Conservation (phyloP, 2,888 invertebrate genomes). For the Leptopilina drosophilae region DNA sequence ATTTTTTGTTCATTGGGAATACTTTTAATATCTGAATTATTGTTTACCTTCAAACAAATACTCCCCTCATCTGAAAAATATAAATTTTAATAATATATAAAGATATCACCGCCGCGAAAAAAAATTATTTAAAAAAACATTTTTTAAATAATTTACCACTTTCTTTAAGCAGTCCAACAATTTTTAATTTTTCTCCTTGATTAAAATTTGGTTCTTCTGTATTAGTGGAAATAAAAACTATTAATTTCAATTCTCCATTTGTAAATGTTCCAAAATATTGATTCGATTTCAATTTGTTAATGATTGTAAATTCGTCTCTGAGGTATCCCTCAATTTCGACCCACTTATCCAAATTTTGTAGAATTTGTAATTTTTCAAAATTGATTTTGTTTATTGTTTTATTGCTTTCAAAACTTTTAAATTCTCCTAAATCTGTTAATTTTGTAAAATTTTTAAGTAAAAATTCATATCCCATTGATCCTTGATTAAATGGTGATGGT, state of each 20-base stretch:
- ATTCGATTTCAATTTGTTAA: background rate
- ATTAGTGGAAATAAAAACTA: background rate
- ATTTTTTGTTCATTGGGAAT: no score
- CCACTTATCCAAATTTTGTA: background rate
- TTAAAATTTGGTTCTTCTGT: background rate
- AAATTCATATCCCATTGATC: background rate
- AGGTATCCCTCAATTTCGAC: background rate
- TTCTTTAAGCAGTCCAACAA: background rate
- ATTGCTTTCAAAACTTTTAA: background rate
- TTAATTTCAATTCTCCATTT: background rate
- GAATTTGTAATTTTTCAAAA: constrained; percentile 1
- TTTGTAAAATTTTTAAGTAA: background rate
- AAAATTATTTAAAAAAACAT: no score
- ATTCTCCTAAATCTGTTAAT: background rate
- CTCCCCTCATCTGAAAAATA: background rate
- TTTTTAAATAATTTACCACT: background rate
- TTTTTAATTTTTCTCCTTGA: background rate
- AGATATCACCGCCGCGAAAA: no score
- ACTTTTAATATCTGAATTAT: no score
- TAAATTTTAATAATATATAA: background rate
- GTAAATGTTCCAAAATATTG: background rate
- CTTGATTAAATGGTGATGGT: background rate
- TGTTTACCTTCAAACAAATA: background rate
- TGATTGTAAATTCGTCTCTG: background rate
- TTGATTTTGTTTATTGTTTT: constrained; percentile 3